Conservation (phyloP, 2,113 vertebrate species). For the Chaenocephalus aceratus region DNA sequence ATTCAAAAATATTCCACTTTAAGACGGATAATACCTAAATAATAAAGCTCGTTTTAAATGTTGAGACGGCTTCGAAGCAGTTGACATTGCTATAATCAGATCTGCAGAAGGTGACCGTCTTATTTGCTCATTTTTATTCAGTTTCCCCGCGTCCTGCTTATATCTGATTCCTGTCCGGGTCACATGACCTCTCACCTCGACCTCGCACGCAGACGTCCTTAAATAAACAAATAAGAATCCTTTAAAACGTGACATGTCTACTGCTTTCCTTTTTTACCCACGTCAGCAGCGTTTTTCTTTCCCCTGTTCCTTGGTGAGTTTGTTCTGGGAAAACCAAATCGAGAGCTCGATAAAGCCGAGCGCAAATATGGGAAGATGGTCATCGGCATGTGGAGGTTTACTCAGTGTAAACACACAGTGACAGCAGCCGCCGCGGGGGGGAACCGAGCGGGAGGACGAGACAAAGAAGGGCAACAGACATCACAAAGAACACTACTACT, state of each 20-base stretch:
- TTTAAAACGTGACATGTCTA: conserved; percentile 87
- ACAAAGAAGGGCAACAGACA: not conserved
- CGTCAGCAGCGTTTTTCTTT: conserved; percentile 87
- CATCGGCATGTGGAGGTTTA: conserved; percentile 94
- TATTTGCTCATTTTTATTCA: not conserved
- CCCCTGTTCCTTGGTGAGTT: conserved; percentile 83
- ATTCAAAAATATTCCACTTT: too few species aligned
- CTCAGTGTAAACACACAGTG: conserved; percentile 84
- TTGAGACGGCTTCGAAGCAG: not conserved
- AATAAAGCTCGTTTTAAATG: too few species aligned
- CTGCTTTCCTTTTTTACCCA: conserved; percentile 82
- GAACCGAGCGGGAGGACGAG: conserved; percentile 15
- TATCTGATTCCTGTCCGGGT: not conserved
- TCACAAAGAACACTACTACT: not conserved
- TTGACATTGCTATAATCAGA: not conserved
- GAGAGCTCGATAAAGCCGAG: conserved; percentile 90
- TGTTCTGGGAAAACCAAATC: conserved; percentile 92
- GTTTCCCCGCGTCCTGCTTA: not conserved
- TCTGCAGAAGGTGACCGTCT: too few species aligned
- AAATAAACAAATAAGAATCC: conserved; percentile 81
- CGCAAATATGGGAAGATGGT: conserved; percentile 94
- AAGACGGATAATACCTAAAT: too few species aligned
- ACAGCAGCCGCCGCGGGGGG: conserved; percentile 76
- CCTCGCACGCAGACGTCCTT: not conserved
- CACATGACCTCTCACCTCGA: conserved; percentile 44